These are phyloP conservation scores for Catharus ustulatus DNA, from an alignment of 2,797 vertebrate genomes.

Conservation along the genomic window DNA sequence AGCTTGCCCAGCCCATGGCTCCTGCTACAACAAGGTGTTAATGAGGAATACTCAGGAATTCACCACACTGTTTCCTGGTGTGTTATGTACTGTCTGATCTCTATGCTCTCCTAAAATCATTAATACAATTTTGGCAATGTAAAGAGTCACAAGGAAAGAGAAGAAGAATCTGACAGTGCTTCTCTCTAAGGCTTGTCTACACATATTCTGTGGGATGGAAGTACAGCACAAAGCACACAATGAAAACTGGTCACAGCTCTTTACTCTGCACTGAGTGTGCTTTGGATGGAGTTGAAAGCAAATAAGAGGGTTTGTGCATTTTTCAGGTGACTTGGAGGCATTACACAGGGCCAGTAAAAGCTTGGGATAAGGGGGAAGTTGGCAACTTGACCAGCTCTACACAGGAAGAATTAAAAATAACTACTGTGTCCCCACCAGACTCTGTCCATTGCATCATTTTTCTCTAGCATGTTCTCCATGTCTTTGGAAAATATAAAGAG, in stretches of 20 bases:
- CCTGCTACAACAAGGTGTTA: not conserved
- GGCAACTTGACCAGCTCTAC: not conserved
- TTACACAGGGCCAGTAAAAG: not conserved
- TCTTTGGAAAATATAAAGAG: conserved; percentile 43
- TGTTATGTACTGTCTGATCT: not conserved
- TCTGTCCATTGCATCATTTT: not conserved
- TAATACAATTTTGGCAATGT: not conserved
- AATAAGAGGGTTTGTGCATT: not conserved
- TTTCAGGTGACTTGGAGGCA: not conserved
- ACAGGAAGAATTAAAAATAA: not conserved
- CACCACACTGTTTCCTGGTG: not conserved
- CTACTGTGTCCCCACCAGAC: not conserved
- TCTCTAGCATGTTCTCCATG: not conserved
- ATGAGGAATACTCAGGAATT: not conserved
- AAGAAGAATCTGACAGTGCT: not conserved
- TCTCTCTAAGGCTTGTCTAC: not conserved
- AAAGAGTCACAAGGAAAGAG: not conserved
- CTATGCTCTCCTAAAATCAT: not conserved
- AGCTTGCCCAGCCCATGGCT: not conserved
- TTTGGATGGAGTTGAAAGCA: not conserved
- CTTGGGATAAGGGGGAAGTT: not conserved
- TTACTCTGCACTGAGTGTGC: not conserved
- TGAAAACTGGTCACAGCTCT: not conserved
- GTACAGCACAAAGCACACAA: not conserved
- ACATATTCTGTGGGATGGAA: not conserved